A percentile compares a stretch with the other conserved stretches of the same genome.
Evolutionary conservation across 2,113 vertebrate genomes (phyloP).

Genomic region (Platanista minor): DNA sequence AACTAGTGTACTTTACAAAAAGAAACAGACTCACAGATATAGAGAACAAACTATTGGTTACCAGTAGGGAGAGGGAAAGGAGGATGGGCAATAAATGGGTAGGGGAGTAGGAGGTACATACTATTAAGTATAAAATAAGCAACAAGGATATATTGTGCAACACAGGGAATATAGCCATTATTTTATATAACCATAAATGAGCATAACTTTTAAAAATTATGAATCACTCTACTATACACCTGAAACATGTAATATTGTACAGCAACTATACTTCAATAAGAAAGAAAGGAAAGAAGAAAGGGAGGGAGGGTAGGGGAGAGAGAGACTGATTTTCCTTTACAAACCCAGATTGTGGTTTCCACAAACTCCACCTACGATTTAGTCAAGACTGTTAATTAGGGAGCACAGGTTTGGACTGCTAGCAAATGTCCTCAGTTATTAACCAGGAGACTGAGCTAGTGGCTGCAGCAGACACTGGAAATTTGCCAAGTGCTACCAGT

Average conservation of each 20-base stretch:
- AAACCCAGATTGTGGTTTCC: neutral
- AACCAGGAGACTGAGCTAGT: neutral
- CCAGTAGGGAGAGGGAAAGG: neutral
- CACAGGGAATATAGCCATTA: neutral
- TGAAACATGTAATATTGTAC: neutral
- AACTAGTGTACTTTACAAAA: neutral
- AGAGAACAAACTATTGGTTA: neutral
- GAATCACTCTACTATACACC: neutral
- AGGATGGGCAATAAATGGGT: neutral
- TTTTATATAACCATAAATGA: neutral
- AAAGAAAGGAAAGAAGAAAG: neutral
- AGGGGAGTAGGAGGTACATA: neutral
- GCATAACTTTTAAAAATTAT: neutral
- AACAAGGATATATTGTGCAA: neutral
- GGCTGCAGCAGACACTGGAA: neutral
- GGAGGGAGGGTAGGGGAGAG: neutral
- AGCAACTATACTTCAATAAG: neutral
- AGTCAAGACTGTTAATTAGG: neutral
- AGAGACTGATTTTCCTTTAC: neutral
- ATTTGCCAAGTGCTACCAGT: rapidly evolving
- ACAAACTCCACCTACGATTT: neutral
- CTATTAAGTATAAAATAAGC: neutral
- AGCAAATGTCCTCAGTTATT: neutral
- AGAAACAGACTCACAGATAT: neutral
- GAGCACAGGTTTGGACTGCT: neutral